These are phyloP conservation scores for Rhinogobius similis DNA, from an alignment of 2,113 vertebrate genomes.

Conservation along the genomic window DNA sequence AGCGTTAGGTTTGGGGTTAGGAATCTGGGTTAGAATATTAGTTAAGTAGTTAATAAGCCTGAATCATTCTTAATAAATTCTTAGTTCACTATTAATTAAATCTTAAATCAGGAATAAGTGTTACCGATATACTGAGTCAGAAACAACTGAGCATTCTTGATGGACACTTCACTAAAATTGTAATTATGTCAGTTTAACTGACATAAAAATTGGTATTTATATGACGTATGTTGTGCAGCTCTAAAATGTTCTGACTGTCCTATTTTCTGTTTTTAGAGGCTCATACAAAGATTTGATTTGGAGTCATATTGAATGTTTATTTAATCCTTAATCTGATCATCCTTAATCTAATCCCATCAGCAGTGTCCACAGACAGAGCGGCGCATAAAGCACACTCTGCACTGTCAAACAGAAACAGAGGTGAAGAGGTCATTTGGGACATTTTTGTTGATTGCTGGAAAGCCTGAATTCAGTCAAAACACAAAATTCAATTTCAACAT, in stretches of 20 bases:
- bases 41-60: too few species aligned
- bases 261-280: slow-evolving; percentile 4
- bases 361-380: slow-evolving; percentile 38
- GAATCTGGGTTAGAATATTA: too few species aligned
- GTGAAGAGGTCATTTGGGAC: slow-evolving; percentile 16
- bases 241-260: not conserved
- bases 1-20: too few species aligned
- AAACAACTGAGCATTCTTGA: too few species aligned
- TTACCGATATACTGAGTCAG: too few species aligned
- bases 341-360: slow-evolving; percentile 63
- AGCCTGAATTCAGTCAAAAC: slow-evolving; percentile 10
- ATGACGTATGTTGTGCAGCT: too few species aligned
- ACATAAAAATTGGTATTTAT: too few species aligned
- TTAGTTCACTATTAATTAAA: too few species aligned
- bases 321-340: slow-evolving; percentile 65
- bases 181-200: too few species aligned
- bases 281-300: slow-evolving; percentile 49
- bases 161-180: too few species aligned
- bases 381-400: slow-evolving; percentile 7
- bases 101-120: too few species aligned
- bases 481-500: slow-evolving; percentile 6
- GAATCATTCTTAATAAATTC: too few species aligned
- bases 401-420: not conserved
- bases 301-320: slow-evolving; percentile 62
- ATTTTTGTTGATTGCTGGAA: slow-evolving; percentile 31